Conservation (phyloP, 2,888 invertebrate genomes). For the Yponomeuta malinellus region DNA sequence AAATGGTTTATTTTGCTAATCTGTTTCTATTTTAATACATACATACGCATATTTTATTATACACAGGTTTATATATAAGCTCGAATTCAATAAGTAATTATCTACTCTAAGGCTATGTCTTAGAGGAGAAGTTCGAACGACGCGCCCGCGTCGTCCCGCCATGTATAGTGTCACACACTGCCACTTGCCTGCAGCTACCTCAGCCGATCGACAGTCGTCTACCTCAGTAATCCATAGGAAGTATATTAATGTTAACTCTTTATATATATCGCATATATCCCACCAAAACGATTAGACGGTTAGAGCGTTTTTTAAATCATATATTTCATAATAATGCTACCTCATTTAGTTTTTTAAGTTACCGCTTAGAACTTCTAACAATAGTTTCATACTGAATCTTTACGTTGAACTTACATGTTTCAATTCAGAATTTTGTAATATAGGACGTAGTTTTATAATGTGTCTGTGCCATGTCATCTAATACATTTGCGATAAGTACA, state of each 20-base stretch:
- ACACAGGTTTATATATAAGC: constrained; percentile 8
- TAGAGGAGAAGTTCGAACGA: background rate
- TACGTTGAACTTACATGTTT: background rate
- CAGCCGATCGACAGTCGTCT: constrained; percentile 51
- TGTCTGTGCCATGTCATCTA: constrained; percentile 15
- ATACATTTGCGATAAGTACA: background rate
- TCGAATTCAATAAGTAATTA: background rate
- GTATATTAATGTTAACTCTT: constrained; percentile 57
- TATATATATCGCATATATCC: constrained; percentile 58
- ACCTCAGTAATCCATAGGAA: constrained; percentile 69
- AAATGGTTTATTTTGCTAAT: constrained; percentile 10
- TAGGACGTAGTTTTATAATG: constrained; percentile 3
- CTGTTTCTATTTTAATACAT: background rate
- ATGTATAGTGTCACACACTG: background rate
- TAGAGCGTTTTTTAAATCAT: constrained; percentile 48
- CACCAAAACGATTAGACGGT: constrained; percentile 64
- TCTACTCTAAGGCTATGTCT: background rate
- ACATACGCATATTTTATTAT: background rate
- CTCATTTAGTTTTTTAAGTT: constrained; percentile 56
- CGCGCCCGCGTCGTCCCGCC: background rate
- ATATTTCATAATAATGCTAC: constrained; percentile 64
- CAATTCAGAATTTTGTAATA: background rate
- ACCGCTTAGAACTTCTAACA: constrained; percentile 27
- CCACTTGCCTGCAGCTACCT: constrained; percentile 46
- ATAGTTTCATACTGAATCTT: background rate